These are phyloP conservation scores for Pseudachorutes palmiensis DNA, from an alignment of 1,140 invertebrate genomes.

Conservation along the genomic window DNA sequence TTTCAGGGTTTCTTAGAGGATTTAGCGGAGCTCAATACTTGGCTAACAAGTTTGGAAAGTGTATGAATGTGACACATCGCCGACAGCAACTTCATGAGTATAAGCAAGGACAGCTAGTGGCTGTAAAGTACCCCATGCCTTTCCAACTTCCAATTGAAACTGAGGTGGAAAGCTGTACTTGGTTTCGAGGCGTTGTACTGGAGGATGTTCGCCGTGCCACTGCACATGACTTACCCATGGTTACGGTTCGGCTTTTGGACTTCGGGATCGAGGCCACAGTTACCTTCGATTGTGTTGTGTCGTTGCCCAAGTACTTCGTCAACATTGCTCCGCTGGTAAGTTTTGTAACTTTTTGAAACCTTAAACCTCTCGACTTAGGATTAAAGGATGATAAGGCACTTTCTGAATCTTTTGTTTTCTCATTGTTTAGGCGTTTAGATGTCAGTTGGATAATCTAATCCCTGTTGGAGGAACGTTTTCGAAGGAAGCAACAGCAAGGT, in stretches of 20 bases:
- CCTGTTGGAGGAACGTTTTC: too few species aligned
- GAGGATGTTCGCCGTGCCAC: not conserved
- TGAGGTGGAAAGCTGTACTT: not conserved
- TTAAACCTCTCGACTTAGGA: too few species aligned
- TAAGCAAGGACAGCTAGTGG: not conserved
- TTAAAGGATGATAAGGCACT: too few species aligned
- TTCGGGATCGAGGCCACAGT: not conserved
- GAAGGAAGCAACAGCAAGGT: too few species aligned
- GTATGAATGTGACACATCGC: not conserved
- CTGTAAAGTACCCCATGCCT: not conserved
- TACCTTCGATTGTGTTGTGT: not conserved
- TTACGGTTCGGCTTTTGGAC: not conserved
- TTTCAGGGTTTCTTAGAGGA: not conserved
- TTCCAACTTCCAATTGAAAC: not conserved
- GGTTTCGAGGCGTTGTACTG: not conserved
- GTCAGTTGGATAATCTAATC: too few species aligned
- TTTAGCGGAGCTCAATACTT: not conserved
- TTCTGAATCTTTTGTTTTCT: too few species aligned
- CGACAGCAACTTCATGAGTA: not conserved
- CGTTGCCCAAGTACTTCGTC: not conserved
- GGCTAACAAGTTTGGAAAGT: not conserved
- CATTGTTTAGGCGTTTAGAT: too few species aligned
- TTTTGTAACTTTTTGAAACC: too few species aligned
- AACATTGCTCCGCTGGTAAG: not conserved
- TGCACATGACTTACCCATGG: not conserved